Conservation (phyloP, 2,797 vertebrate genomes). For the Rhabdomys pumilio region DNA sequence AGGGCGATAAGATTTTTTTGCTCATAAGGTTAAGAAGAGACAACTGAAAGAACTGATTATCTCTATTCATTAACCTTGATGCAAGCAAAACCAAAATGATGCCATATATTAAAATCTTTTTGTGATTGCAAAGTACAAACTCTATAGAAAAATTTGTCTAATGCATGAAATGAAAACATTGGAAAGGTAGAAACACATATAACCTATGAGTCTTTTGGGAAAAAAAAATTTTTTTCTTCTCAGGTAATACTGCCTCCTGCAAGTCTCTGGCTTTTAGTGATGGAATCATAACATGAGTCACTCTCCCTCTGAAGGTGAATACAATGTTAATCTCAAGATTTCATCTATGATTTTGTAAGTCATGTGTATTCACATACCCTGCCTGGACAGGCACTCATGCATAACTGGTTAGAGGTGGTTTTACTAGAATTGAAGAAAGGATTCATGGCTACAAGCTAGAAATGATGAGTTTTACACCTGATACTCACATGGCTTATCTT, state of each 20-base stretch:
- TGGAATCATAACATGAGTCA: slow-evolving; percentile 79
- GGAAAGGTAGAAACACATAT: slow-evolving; percentile 76
- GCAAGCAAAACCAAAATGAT: slow-evolving; percentile 52
- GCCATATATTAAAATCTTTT: slow-evolving; percentile 71
- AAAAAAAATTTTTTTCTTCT: slow-evolving; percentile 10
- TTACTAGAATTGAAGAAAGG: slow-evolving; percentile 53
- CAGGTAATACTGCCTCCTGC: slow-evolving; percentile 75
- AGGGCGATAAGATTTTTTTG: not conserved
- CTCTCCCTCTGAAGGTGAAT: slow-evolving; percentile 73
- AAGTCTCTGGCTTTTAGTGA: slow-evolving; percentile 72
- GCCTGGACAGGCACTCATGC: not conserved
- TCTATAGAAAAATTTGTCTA: slow-evolving; percentile 72
- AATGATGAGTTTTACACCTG: not conserved
- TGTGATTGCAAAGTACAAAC: slow-evolving; percentile 68
- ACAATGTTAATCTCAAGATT: slow-evolving; percentile 56
- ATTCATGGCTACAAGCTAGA: slow-evolving; percentile 46
- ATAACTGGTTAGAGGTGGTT: not conserved
- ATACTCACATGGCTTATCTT: not conserved
- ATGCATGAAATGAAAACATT: slow-evolving; percentile 82
- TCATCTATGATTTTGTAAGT: slow-evolving; percentile 52
- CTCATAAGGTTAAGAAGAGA: slow-evolving; percentile 5
- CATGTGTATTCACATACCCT: slow-evolving; percentile 22
- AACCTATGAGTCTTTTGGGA: slow-evolving; percentile 82
- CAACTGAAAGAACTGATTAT: not conserved
- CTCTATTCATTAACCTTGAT: slow-evolving; percentile 46